These are phyloP conservation scores for Brachyrhaphis roseni DNA, from an alignment of 2,797 vertebrate genomes.

Conservation along the genomic window DNA sequence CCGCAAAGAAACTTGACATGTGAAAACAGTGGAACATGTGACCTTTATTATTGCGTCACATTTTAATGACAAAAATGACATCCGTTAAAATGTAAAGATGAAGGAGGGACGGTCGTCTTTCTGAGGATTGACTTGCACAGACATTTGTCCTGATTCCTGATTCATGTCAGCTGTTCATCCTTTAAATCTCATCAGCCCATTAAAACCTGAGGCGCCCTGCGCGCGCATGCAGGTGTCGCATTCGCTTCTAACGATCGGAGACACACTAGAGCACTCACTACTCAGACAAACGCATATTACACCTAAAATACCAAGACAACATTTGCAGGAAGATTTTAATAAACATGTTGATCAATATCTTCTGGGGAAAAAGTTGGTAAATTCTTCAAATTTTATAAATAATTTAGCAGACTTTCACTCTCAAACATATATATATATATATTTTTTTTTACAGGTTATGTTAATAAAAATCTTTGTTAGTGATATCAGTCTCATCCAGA, in stretches of 20 bases:
- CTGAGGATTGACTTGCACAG: not conserved
- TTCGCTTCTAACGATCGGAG: not conserved
- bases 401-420: not conserved
- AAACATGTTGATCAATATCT: not conserved
- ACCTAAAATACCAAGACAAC: not conserved
- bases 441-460: not conserved
- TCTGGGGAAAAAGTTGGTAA: not conserved
- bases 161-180: slow-evolving; percentile 11
- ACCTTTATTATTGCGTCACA: not conserved
- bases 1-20: not conserved
- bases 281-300: not conserved
- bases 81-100: not conserved
- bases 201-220: not conserved
- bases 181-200: slow-evolving; percentile 45
- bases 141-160: slow-evolving; percentile 6
- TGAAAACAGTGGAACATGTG: not conserved
- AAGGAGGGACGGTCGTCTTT: not conserved
- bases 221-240: not conserved
- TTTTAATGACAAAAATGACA: not conserved
- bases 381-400: not conserved
- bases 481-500: no score
- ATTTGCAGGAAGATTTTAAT: not conserved
- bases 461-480: not conserved
- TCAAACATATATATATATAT: not conserved
- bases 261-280: slow-evolving; percentile 10